A percentile compares a stretch with the other conserved stretches of the same genome.
These are phyloP conservation scores for Thalpophila matura DNA, from an alignment of 2,888 invertebrate species.

Conservation along the genomic window DNA sequence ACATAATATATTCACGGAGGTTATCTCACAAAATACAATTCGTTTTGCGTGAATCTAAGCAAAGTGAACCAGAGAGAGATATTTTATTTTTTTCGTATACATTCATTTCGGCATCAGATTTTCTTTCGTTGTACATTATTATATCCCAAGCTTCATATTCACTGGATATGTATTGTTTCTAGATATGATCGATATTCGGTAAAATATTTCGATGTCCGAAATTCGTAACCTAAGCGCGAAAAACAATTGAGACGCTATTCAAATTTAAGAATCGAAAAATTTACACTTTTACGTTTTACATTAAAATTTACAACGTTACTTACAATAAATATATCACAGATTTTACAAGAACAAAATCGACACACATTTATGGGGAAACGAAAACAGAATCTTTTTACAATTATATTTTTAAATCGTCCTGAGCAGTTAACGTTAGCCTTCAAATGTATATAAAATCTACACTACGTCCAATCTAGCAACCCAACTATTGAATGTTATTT, in stretches of 20 bases:
- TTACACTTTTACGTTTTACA: conserved; percentile 74
- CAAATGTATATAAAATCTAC: conserved; percentile 81
- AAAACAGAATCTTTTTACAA: conserved; percentile 66
- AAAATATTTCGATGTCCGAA: conserved; percentile 68
- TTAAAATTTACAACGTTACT: conserved; percentile 84
- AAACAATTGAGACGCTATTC: conserved; percentile 63
- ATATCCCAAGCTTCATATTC: conserved; percentile 73
- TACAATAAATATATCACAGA: conserved; percentile 91
- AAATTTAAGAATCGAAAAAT: conserved; percentile 72
- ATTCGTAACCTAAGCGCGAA: conserved; percentile 62
- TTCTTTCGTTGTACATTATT: conserved; percentile 79
- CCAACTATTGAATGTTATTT: conserved; percentile 72
- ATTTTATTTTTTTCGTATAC: conserved; percentile 84
- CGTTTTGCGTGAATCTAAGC: conserved; percentile 76
- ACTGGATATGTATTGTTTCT: conserved; percentile 87
- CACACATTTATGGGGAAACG: conserved; percentile 66
- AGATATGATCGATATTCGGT: conserved; percentile 83
- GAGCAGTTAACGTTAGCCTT: conserved; percentile 65
- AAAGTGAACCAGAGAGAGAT: conserved; percentile 72
- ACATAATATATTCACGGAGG: conserved; percentile 77
- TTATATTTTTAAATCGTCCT: conserved; percentile 60
- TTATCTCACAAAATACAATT: conserved; percentile 78
- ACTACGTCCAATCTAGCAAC: conserved; percentile 79
- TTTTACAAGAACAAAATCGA: conserved; percentile 85
- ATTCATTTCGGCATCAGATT: conserved; percentile 76